These are phyloP conservation scores for Theretra japonica DNA, from an alignment of 2,888 invertebrate genomes.

Conservation along the genomic window DNA sequence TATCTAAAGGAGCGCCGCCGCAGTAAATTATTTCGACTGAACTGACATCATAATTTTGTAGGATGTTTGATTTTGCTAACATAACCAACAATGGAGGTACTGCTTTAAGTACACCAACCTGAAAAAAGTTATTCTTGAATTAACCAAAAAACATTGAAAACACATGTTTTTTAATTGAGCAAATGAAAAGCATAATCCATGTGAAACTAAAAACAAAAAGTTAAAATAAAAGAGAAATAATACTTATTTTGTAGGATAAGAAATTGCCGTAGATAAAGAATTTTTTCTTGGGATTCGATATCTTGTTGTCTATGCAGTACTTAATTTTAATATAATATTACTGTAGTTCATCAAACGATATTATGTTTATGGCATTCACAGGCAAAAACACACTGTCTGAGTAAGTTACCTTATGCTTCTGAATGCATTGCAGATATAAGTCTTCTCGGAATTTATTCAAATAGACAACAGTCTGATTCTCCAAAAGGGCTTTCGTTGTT, in stretches of 20 bases:
- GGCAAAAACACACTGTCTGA: background rate
- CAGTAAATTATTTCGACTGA: conserved; percentile 58
- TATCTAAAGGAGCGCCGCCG: conserved; percentile 67
- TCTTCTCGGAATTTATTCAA: conserved; percentile 60
- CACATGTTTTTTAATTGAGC: no score
- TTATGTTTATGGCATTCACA: background rate
- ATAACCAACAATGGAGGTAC: conserved; percentile 64
- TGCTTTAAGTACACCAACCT: conserved; percentile 55
- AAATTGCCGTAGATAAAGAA: no score
- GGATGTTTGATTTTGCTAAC: conserved; percentile 57
- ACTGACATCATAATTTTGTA: conserved; percentile 60
- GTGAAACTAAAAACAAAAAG: no score
- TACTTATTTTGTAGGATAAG: no score
- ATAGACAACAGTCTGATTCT: conserved; percentile 53
- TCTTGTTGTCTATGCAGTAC: no score
- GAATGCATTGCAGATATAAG: conserved; percentile 58
- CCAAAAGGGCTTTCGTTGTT: conserved; percentile 47
- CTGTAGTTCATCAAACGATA: no score
- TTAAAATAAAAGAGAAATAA: no score
- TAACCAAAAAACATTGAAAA: no score
- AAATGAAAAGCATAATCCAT: no score
- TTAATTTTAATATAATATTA: no score
- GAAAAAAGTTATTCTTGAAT: conserved; percentile 25
- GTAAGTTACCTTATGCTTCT: conserved; percentile 61
- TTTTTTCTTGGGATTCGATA: no score